Evolutionary conservation across 1,140 invertebrate species (phyloP), one percentile per base, ranked within the genome.

Genomic region (Mamestra configurata): DNA sequence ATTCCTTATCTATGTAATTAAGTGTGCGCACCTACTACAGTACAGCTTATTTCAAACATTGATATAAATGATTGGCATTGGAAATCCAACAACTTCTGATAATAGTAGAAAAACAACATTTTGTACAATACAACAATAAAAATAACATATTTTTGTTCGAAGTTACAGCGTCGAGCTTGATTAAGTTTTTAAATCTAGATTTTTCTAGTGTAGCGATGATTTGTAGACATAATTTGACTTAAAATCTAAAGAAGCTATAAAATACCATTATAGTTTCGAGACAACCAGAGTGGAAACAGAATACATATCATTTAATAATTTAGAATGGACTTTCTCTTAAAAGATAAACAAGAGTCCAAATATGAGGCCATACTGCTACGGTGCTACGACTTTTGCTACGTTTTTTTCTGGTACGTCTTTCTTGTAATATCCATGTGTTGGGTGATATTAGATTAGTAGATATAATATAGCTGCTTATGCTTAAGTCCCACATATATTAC

Each of bases 331-430:
- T 37, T 37, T 6, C 35, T 37, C 35, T 37, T 37, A 7, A 7
- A 37, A 6, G 4, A 4, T 35, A 6, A 37, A 8, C 13, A 0
- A 43, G 10, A 0, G 3, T 43, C 13, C 11, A 8, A 57, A 4
- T 24, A 18, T 24, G 1, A 57, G 20, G 22, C 53, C 24, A 27
- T 22, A 22, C 10, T 7, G 53, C 53, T 57, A 24, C 53, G 10
- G 10, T 57, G 53, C 53, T 57, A 61, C 57, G 57, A 35, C 4
- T 35, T 35, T 7, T 61, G 57, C 57, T 61, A 61, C 27, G 57
- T 15, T 7, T 37, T 61, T 61, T 61, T n/a, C 59, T 7, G 31
- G 15, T 61, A 20, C 27, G 57, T 18, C 20, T 53, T 20, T 53
- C 3, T n/a, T n/a, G n/a, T n/a, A n/a, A n/a, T 37, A 11, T 35